These are phyloP conservation scores for Oxytorus armatus DNA, from an alignment of 2,888 invertebrate species.

Conservation along the genomic window DNA sequence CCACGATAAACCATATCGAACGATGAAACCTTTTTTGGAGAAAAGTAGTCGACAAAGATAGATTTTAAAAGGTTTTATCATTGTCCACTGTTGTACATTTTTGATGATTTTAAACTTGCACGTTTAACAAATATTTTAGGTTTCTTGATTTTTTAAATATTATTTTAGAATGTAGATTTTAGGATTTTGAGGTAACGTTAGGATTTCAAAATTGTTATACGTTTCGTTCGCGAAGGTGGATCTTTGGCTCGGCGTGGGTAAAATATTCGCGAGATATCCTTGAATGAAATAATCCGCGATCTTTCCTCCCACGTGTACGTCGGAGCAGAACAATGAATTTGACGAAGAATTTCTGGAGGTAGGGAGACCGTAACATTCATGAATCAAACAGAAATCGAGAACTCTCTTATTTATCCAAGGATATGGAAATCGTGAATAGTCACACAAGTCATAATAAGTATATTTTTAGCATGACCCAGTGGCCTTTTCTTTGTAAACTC, in stretches of 20 bases:
- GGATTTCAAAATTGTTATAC: neutral
- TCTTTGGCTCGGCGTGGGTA: neutral
- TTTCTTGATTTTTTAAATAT: too few species aligned
- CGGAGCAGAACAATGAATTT: constrained; percentile 12
- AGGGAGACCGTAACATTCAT: constrained; percentile 50
- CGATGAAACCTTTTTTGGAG: neutral
- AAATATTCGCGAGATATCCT: constrained; percentile 33
- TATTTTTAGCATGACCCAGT: constrained; percentile 65
- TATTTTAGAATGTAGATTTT: too few species aligned
- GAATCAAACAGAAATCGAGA: constrained; percentile 65
- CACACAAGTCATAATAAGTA: constrained; percentile 49
- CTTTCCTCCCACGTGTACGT: constrained; percentile 23
- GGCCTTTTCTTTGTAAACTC: constrained; percentile 52
- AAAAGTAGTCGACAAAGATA: neutral
- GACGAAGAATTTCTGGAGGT: constrained; percentile 49
- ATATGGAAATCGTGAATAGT: constrained; percentile 61
- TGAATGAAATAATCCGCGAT: constrained; percentile 60
- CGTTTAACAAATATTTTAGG: too few species aligned
- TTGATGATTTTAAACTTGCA: too few species aligned
- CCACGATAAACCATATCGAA: neutral
- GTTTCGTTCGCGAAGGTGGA: neutral
- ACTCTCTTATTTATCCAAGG: constrained; percentile 61
- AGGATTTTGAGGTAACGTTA: neutral
- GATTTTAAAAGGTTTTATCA: neutral
- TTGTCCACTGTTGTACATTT: neutral